These are phyloP conservation scores for Anolis apletophallus DNA, from an alignment of 2,797 vertebrate genomes.

Conservation along the genomic window DNA sequence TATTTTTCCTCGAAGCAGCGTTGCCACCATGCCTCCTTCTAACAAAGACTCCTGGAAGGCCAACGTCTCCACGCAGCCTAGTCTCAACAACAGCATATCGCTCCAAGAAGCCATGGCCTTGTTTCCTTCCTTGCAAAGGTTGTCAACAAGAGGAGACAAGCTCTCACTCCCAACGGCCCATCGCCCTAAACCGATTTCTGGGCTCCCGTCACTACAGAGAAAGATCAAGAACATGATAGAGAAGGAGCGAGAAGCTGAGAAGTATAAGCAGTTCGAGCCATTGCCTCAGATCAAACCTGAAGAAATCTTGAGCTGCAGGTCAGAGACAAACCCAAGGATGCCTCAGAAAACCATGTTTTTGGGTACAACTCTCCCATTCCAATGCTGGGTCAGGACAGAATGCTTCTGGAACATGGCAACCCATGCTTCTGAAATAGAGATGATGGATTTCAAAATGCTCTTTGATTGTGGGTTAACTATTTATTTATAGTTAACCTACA, in stretches of 20 bases:
- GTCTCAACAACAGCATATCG: slow-evolving; percentile 12
- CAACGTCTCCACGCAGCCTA: neutral
- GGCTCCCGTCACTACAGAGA: slow-evolving; percentile 32
- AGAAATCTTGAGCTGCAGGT: slow-evolving; percentile 75
- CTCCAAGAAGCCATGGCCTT: slow-evolving; percentile 29
- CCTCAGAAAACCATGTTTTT: neutral
- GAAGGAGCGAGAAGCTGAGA: slow-evolving; percentile 22
- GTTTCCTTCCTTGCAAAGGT: slow-evolving; percentile 35
- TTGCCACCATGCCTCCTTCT: neutral
- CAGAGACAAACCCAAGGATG: slow-evolving; percentile 10
- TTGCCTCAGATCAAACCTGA: slow-evolving; percentile 57
- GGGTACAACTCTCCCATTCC: neutral
- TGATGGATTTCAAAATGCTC: too few relatives aligned
- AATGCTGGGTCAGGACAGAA: too few relatives aligned
- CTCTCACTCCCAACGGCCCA: neutral
- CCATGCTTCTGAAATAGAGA: too few relatives aligned
- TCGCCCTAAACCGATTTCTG: neutral
- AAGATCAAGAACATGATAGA: slow-evolving; percentile 64
- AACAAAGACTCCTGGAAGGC: slow-evolving; percentile 8
- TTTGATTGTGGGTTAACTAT: too few relatives aligned
- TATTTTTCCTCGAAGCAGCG: slow-evolving; percentile 12
- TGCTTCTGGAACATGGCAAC: too few relatives aligned
- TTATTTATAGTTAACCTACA: too few relatives aligned
- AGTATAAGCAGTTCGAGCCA: slow-evolving; percentile 26
- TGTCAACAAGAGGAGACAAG: slow-evolving; percentile 28